Base-by-base conservation (phyloP, 2,113 vertebrate genomes). In the Galemys pyrenaicus region DNA sequence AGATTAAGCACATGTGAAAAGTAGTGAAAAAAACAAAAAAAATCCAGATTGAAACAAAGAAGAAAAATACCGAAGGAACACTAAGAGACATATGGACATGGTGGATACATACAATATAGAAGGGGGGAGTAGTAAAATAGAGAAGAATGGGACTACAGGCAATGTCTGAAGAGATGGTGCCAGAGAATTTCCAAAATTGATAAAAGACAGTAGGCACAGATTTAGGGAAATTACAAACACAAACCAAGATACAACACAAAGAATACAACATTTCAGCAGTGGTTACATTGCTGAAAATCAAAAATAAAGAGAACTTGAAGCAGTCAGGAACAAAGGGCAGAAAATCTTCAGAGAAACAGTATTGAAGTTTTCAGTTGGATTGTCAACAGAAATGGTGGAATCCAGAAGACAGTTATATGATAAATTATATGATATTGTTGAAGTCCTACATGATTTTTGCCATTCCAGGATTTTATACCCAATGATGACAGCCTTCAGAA, bases 151-250 rank as follows among this genome's bases (percentile, higher is more conserved):
- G 30, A 56, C n/a, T 30, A 67, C 44, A 71, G 68, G 32, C 37
- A 49, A 15, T 39, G 15, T 87, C 46, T 88, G 77, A 73, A 71
- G 58, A 73, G 64, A 26, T 65, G 12, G 44, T 39, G 12, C 58
- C 54, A 64, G 26, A 54, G 78, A 56, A 56, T 70, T 75, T 86
- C 51, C 32, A 56, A 89, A 86, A 56, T 35, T 49, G 26, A 26
- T 65, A 56, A 71, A 83, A 65, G 24, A 20, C 6, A 35, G 56
- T 2, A 37, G 16, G 32, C 26, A 86, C 51, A 94, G 32, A 60
- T 81, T 92, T 82, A 60, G 37, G 44, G 54, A 81, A 81, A 71
- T 77, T 89, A 80, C 30, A 81, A 46, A 70, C 71, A 56, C 68
- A 77, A 32, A 49, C 46, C 51, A 86, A 70, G 67, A n/a, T 46